Conservation (phyloP, 2,113 vertebrate species). For the Neogale vison region DNA sequence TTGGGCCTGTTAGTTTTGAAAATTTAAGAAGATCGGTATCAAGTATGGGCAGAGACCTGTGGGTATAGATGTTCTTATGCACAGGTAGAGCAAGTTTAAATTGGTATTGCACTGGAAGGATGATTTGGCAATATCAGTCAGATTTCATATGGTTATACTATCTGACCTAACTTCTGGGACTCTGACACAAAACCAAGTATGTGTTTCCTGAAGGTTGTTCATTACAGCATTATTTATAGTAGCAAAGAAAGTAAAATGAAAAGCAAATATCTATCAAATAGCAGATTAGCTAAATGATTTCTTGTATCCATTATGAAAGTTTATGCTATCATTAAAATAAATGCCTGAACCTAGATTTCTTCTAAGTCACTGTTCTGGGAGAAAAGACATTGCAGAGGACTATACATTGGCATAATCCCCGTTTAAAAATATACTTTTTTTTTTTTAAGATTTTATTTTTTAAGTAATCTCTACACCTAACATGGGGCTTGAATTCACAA, state of each 20-base stretch:
- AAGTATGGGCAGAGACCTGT: background rate
- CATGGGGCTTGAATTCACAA: background rate
- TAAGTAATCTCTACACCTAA: background rate
- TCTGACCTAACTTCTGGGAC: conserved; percentile 14
- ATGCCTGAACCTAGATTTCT: background rate
- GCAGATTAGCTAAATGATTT: conserved; percentile 14
- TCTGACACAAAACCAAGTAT: conserved; percentile 20
- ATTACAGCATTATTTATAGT: background rate
- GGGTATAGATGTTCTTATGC: background rate
- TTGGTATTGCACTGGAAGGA: background rate
- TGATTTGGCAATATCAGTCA: background rate
- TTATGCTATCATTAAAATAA: conserved; percentile 43
- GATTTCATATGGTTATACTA: background rate
- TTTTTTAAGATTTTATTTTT: background rate
- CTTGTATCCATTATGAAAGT: conserved; percentile 24
- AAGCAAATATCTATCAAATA: background rate
- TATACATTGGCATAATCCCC: background rate
- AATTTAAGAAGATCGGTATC: background rate
- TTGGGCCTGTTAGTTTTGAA: background rate
- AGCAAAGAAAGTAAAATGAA: conserved; percentile 33
- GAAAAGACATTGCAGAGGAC: background rate
- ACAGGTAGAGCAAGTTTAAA: background rate
- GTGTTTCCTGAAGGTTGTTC: background rate
- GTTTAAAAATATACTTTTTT: background rate
- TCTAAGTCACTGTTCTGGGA: background rate